Base-by-base conservation (phyloP, 2,113 vertebrate genomes). In the Serinus canaria region DNA sequence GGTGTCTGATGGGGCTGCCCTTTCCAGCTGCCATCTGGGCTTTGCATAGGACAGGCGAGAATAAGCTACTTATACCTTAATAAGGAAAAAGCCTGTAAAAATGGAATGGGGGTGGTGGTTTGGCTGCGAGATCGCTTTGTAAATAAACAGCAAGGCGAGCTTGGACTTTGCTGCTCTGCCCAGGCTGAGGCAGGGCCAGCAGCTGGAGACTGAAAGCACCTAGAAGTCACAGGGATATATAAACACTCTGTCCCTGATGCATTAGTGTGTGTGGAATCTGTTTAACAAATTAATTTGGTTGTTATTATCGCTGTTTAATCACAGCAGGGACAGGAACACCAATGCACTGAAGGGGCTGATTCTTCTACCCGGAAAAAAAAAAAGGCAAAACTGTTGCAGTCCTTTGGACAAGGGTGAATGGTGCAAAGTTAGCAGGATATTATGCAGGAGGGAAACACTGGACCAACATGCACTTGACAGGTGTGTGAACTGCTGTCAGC, bases 1-100 rank as follows among this genome's bases (percentile, higher is more conserved):
- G 88, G 83, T 95, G 96, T 96, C 95, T 97, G 96, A 95, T 89
- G 95, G 76, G 90, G 85, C 93, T 97, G 95, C 93, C 95, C 93
- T 96, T 96, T 94, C 96, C 68, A 90, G 92, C 73, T 76, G 2
- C 96, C 96, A 97, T 97, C 95, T 97, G 96, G 96, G 84, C 94
- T 89, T 95, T 58, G 80, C 93, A 92, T 60, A 84, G 93, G 85
- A 84, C 92, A 72, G 76, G 88, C 53, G 41, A 95, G 95, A 97
- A 96, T 97, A 97, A 96, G 95, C 95, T 97, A 96, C 94, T 97
- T 97, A 96, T 27, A 96, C 93, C 96, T 97, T 95, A 96, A 96
- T 96, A 96, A 96, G 96, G 88, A 83, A 96, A 94, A 90, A 96
- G 79, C 90, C 93, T 83, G 68, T 60, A 90, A 89, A 96, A 97